Evolutionary conservation across 2,797 vertebrate genomes (phyloP), one percentile per base, ranked within the genome.

Genomic region (Anas bernieri): DNA sequence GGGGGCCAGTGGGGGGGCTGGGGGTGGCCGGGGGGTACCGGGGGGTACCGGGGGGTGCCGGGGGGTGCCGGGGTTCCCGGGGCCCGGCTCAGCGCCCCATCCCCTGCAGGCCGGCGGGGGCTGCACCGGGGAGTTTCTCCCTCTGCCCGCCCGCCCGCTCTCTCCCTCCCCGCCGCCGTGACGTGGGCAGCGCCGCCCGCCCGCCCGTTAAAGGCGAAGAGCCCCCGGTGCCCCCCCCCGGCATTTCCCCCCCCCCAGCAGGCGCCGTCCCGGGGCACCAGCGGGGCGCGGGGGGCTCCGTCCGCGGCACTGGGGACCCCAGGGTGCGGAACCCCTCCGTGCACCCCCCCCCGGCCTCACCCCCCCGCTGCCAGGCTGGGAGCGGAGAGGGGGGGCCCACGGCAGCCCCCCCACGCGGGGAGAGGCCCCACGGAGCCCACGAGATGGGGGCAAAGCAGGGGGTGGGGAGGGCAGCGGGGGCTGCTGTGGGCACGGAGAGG

Each of bases 121-220:
- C 50, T 43, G 41, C 64, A 17, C 83, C 83, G 73, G 62, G n/a
- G 17, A 54, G 22, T 28, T 83, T 25, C 73, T 74, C 68, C 55
- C 85, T 26, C 48, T 61, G 33, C 59, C 52, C 82, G 70, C 17
- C 50, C 41, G 64, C 59, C 41, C 82, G 64, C 16, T 41, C 41
- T 43, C 30, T 37, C 83, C 63, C 74, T 23, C 76, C 76, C 59
- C 69, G 43, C 30, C 37, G 33, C n/a, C 55, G 69, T 66, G 75
- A 46, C 70, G 69, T 54, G 83, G 6, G n/a, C 45, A 17, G 39
- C 68, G 35, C 64, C 69, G 85, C 91, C 84, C 63, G 48, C 20
- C 35, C 30, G 61, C 91, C 78, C 31, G 73, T 87, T 86, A 91
- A 89, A 95, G 91, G 73, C 54, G 33, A 86, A 83, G 82, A 7